phyloP scores from a whole-genome alignment of 2,888 invertebrate species.

The Mycalesis mineus region DNA sequence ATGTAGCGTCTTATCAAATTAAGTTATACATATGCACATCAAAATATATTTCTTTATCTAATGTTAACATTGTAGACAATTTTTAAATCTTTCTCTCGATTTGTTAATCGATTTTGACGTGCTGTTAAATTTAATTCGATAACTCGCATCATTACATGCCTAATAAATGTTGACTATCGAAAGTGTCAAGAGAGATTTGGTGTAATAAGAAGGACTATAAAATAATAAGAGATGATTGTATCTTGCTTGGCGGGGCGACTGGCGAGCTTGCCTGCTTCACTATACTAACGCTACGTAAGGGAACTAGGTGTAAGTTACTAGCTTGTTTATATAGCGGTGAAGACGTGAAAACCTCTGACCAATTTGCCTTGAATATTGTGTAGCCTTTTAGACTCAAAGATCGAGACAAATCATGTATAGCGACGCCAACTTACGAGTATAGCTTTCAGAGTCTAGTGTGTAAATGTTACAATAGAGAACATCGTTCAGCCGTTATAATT shows the following conservation, averaged over 20 bases:
- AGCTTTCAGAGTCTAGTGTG: slow-evolving; percentile 55
- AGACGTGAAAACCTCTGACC: slow-evolving; percentile 74
- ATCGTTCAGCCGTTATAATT: not conserved
- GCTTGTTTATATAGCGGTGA: slow-evolving; percentile 67
- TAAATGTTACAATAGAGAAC: not conserved
- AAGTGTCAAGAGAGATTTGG: not conserved
- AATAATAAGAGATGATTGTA: slow-evolving; percentile 56
- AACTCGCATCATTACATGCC: not conserved
- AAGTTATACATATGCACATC: no score
- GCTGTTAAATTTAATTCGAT: not conserved
- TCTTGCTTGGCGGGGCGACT: slow-evolving; percentile 52
- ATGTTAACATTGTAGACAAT: not conserved
- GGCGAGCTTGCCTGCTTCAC: slow-evolving; percentile 57
- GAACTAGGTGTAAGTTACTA: slow-evolving; percentile 64
- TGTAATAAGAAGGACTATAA: not conserved
- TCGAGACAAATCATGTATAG: slow-evolving; percentile 73
- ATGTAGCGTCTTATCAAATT: no score
- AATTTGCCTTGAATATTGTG: slow-evolving; percentile 78
- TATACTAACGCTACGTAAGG: slow-evolving; percentile 60
- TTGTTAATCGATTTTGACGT: not conserved
- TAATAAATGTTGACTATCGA: not conserved
- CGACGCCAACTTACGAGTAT: slow-evolving; percentile 55
- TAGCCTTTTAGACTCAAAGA: slow-evolving; percentile 71
- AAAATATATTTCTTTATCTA: no score
- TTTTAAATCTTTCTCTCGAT: not conserved